A percentile compares a stretch with the other conserved stretches of the same genome.
Conservation (phyloP, 2,797 vertebrate species). For the Carcharodon carcharias region DNA sequence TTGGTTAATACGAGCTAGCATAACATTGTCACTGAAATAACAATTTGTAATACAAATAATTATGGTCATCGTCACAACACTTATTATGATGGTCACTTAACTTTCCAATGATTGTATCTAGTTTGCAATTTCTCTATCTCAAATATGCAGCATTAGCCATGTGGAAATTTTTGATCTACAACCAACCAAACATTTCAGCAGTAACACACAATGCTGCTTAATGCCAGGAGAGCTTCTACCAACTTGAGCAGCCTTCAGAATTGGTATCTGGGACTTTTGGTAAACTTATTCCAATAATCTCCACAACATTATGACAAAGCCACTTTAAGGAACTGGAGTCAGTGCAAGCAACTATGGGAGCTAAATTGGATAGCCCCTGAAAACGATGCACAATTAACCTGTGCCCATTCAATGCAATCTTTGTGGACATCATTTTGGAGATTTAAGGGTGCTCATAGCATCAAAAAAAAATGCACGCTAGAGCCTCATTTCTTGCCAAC, state of each 20-base stretch:
- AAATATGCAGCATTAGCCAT: not conserved
- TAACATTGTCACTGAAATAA: constrained; percentile 23
- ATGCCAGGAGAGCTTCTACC: not conserved
- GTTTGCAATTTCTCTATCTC: not conserved
- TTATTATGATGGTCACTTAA: constrained; percentile 22
- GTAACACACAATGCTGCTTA: not conserved
- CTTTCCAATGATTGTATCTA: not conserved
- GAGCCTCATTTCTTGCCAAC: not conserved
- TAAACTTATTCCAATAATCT: not conserved
- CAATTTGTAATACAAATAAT: constrained; percentile 16
- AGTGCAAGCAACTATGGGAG: not conserved
- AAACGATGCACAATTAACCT: not conserved
- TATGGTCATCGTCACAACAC: not conserved
- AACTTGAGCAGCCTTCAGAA: not conserved
- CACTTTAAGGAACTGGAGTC: not conserved
- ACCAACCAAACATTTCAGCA: not conserved
- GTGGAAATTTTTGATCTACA: not conserved
- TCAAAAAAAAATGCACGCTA: not conserved
- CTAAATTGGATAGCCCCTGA: not conserved
- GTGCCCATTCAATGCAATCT: not conserved
- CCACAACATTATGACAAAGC: not conserved
- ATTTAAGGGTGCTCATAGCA: not conserved
- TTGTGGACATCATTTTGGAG: not conserved
- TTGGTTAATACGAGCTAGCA: not conserved
- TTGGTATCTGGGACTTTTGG: not conserved